A percentile compares a stretch with the other conserved stretches of the same genome.
Evolutionary conservation across 2,113 vertebrate genomes (phyloP).

Genomic region (Istiophorus platypterus): DNA sequence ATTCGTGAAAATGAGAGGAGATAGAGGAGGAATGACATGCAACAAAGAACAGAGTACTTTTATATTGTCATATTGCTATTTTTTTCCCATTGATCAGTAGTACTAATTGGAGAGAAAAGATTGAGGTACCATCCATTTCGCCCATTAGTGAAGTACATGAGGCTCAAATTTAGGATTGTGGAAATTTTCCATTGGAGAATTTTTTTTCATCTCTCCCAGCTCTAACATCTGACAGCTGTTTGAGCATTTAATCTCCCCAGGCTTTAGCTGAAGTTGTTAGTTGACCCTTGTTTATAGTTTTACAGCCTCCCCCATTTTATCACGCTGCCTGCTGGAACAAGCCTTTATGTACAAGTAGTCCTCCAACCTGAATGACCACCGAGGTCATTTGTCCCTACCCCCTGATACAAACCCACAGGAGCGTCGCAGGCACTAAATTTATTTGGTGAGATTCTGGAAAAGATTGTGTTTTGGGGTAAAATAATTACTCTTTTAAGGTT

Average conservation of each 20-base stretch:
- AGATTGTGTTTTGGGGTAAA: too few species aligned
- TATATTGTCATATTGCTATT: too few species aligned
- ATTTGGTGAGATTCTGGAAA: too few species aligned
- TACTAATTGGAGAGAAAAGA: slow-evolving; percentile 30
- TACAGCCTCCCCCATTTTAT: slow-evolving; percentile 12
- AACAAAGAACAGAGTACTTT: too few species aligned
- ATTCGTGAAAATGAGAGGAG: too few species aligned
- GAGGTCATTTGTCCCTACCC: too few species aligned
- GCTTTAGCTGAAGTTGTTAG: slow-evolving; percentile 5
- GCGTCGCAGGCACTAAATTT: too few species aligned
- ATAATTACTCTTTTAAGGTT: too few species aligned
- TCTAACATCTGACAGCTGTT: slow-evolving; percentile 29
- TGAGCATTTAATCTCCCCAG: slow-evolving; percentile 25
- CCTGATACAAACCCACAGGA: too few species aligned
- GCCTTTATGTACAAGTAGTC: too few species aligned
- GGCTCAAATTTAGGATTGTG: slow-evolving; percentile 35
- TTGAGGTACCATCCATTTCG: slow-evolving; percentile 44
- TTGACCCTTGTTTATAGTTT: slow-evolving; percentile 42
- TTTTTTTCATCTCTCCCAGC: not conserved
- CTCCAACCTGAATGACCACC: too few species aligned
- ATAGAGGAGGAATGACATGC: too few species aligned
- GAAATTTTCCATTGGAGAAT: slow-evolving; percentile 45
- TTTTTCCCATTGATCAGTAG: not conserved
- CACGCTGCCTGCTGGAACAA: slow-evolving; percentile 18
- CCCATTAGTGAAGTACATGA: slow-evolving; percentile 44